Evolutionary conservation across 2,113 vertebrate genomes (phyloP).

Genomic region (Hassar affinis): DNA sequence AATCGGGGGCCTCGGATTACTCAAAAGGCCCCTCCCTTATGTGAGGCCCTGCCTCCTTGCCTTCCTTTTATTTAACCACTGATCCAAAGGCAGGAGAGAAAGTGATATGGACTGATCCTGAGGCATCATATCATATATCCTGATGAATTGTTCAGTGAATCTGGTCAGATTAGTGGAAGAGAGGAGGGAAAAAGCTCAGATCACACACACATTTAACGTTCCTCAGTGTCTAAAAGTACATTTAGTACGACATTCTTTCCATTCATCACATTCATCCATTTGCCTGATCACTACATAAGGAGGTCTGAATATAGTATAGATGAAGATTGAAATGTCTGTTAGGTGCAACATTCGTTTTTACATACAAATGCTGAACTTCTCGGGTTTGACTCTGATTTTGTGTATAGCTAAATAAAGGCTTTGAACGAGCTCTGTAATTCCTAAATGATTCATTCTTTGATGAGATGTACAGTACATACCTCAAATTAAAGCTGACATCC

Average conservation of each 20-base stretch:
- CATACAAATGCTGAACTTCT: not conserved
- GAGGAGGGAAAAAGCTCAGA: not conserved
- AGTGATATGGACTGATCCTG: not conserved
- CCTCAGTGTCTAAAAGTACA: constrained; percentile 32
- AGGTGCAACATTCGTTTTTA: constrained; percentile 52
- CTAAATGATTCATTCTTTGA: not conserved
- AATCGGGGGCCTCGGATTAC: constrained; percentile 49
- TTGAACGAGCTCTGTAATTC: not conserved
- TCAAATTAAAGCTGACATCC: constrained; percentile 11
- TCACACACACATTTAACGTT: not conserved
- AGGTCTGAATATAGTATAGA: constrained; percentile 22
- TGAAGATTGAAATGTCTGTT: constrained; percentile 32
- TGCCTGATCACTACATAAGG: constrained; percentile 6
- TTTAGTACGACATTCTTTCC: constrained; percentile 17
- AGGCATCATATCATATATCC: not conserved
- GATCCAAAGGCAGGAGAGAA: constrained; percentile 4
- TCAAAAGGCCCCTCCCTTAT: constrained; percentile 70
- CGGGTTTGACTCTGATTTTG: not conserved
- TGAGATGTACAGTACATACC: constrained; percentile 12
- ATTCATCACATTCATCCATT: constrained; percentile 8
- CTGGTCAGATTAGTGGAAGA: not conserved
- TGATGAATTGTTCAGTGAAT: not conserved
- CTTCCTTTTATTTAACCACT: not conserved
- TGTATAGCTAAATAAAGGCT: not conserved
- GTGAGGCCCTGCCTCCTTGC: constrained; percentile 42